Conservation (phyloP, 2,113 vertebrate species). For the Microtus pennsylvanicus region DNA sequence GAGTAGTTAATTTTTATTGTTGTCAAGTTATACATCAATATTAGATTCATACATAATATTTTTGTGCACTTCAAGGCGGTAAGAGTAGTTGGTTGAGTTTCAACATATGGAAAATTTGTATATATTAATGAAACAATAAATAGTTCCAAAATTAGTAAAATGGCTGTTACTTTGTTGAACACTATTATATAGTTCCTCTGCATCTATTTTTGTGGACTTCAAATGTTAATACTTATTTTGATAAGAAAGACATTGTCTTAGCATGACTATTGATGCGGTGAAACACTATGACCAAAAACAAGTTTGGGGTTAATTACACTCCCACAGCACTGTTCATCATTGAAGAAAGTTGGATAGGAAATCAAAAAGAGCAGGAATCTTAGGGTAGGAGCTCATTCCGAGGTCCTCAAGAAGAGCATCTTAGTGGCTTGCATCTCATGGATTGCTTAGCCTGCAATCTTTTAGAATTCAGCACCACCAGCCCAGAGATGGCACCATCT, state of each 20-base stretch:
- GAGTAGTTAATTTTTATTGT: not conserved
- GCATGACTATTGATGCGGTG: not conserved
- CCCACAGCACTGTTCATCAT: not conserved
- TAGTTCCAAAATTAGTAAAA: not conserved
- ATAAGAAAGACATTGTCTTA: not conserved
- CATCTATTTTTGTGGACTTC: not conserved
- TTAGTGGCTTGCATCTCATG: not conserved
- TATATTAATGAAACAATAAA: not conserved
- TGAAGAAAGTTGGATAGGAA: not conserved
- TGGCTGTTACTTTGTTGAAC: not conserved
- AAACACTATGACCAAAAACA: not conserved
- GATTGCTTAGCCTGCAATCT: not conserved
- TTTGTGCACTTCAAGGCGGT: not conserved
- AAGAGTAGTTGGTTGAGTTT: not conserved
- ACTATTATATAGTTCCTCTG: not conserved
- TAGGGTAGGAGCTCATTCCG: not conserved
- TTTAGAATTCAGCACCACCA: no score
- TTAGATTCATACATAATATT: not conserved
- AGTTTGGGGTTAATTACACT: not conserved
- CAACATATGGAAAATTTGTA: not conserved
- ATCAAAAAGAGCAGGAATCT: not conserved
- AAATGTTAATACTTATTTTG: not conserved
- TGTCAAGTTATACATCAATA: not conserved
- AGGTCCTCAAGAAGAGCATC: not conserved
- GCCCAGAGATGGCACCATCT: not conserved